Conservation (phyloP, 2,113 vertebrate species). For the Lasiurus cinereus region DNA sequence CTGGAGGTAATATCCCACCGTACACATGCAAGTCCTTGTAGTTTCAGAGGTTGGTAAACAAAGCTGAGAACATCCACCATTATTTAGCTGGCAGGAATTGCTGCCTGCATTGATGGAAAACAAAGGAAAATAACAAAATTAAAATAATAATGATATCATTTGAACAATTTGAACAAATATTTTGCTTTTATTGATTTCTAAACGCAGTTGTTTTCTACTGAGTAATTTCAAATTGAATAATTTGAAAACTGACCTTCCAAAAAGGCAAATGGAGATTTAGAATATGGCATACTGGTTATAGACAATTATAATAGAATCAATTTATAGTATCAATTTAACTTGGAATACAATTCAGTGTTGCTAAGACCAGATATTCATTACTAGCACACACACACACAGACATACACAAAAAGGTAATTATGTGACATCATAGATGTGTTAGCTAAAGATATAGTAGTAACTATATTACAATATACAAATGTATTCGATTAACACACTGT, state of each 20-base stretch:
- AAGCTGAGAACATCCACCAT: constrained; percentile 98
- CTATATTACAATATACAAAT: not conserved
- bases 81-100: constrained; percentile 96
- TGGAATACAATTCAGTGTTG: not conserved
- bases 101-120: constrained; percentile 88
- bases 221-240: not conserved
- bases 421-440: not conserved
- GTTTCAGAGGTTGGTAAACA: constrained; percentile 97
- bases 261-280: not conserved
- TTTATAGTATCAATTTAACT: not conserved
- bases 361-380: not conserved
- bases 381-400: not conserved
- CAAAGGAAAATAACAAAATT: not conserved
- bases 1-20: constrained; percentile 95
- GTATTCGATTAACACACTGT: not conserved
- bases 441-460: not conserved
- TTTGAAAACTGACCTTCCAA: not conserved
- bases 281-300: not conserved
- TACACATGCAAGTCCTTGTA: constrained; percentile 96
- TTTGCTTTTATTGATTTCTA: not conserved
- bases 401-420: not conserved
- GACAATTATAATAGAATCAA: not conserved
- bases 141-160: not conserved
- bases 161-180: not conserved
- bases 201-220: not conserved